Percentiles rank a stretch among this genome's conserved stretches.
phyloP scores from a whole-genome alignment of 2,797 vertebrate species.

The Anableps anableps region DNA sequence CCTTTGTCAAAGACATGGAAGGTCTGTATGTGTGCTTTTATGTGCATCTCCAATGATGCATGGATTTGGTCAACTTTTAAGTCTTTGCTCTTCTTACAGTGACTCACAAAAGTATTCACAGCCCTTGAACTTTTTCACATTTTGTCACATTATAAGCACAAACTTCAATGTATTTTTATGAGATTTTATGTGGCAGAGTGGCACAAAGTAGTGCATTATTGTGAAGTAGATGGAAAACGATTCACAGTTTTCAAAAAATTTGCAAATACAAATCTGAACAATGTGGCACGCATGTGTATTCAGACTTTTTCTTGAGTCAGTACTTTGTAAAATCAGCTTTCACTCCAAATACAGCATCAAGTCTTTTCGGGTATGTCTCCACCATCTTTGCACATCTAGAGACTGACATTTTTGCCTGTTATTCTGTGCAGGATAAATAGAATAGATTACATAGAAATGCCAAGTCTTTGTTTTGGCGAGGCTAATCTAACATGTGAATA shows the following conservation, averaged over 20 bases:
- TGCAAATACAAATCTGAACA: neutral
- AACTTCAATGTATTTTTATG: neutral
- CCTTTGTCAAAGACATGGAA: conserved; percentile 75
- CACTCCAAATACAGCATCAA: neutral
- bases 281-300: neutral
- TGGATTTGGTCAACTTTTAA: conserved; percentile 68
- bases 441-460: neutral
- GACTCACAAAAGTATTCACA: neutral
- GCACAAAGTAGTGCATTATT: neutral
- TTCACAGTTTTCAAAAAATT: neutral
- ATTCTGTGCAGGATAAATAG: neutral
- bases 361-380: neutral
- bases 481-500: neutral
- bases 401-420: neutral
- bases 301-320: neutral
- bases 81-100: conserved; percentile 64
- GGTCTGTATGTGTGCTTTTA: conserved; percentile 71
- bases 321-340: neutral
- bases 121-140: conserved; percentile 7
- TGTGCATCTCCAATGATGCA: conserved; percentile 71
- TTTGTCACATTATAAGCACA: neutral
- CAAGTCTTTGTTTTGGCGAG: neutral
- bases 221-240: neutral
- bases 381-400: neutral
- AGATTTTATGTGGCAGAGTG: neutral